These are phyloP conservation scores for Cathartes aura DNA, from an alignment of 2,113 vertebrate genomes.

Conservation along the genomic window DNA sequence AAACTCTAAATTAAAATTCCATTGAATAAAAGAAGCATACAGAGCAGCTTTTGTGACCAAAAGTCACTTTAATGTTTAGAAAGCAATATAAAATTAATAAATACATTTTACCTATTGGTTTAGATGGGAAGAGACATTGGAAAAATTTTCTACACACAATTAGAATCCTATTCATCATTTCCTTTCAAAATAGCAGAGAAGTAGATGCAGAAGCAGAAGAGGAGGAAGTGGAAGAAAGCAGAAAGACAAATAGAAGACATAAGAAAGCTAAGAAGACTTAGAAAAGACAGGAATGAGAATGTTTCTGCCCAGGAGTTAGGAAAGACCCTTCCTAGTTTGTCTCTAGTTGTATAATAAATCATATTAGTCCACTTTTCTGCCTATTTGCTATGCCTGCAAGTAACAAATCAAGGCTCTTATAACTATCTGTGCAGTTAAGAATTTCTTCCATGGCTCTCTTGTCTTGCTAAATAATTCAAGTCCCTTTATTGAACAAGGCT, in stretches of 20 bases:
- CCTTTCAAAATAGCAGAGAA: background rate
- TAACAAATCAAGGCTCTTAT: background rate
- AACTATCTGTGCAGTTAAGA: background rate
- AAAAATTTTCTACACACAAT: background rate
- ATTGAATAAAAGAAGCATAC: background rate
- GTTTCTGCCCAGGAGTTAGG: background rate
- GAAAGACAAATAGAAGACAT: background rate
- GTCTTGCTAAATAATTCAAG: conserved; percentile 2
- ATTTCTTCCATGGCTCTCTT: background rate
- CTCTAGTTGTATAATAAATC: background rate
- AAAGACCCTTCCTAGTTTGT: background rate
- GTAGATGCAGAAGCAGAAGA: background rate
- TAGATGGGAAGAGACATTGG: background rate
- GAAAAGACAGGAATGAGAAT: background rate
- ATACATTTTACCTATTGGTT: background rate
- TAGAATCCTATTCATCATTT: background rate
- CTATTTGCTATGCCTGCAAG: background rate
- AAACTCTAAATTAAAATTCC: background rate
- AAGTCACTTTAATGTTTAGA: background rate
- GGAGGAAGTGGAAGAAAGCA: background rate
- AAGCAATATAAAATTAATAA: background rate
- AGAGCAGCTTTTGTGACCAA: background rate
- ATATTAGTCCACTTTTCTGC: background rate
- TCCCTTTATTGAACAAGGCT: background rate
- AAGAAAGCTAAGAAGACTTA: background rate